Evolutionary conservation across 2,888 invertebrate species (phyloP).

Genomic region (Incurvaria masculella): DNA sequence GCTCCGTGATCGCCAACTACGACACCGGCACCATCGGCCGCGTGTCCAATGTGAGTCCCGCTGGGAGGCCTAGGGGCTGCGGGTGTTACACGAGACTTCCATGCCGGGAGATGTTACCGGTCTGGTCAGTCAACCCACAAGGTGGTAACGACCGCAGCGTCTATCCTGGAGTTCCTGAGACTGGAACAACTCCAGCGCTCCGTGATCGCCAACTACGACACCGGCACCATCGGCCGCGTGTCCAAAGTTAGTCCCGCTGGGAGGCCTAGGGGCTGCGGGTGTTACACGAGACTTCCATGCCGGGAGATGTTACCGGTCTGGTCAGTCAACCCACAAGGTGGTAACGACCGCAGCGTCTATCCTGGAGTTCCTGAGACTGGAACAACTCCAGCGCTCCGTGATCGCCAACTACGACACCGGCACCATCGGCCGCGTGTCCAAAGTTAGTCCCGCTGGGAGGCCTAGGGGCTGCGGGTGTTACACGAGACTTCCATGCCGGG

Average conservation of each 20-base stretch:
- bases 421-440: slow-evolving; percentile 34
- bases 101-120: slow-evolving; percentile 5
- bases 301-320: no score
- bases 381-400: slow-evolving; percentile 59
- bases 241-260: slow-evolving; percentile 36
- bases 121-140: slow-evolving; percentile 70
- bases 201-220: slow-evolving; percentile 64
- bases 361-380: slow-evolving; percentile 49
- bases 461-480: background rate
- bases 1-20: slow-evolving; percentile 65
- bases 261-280: no score
- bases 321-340: slow-evolving; percentile 68
- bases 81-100: background rate
- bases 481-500: no score
- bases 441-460: no score
- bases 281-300: no score
- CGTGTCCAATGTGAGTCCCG: slow-evolving; percentile 40
- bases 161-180: slow-evolving; percentile 51
- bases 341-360: slow-evolving; percentile 61
- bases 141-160: slow-evolving; percentile 64
- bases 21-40: slow-evolving; percentile 39
- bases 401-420: slow-evolving; percentile 60
- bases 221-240: slow-evolving; percentile 32
- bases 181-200: slow-evolving; percentile 59
- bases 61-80: slow-evolving; percentile 2